Evolutionary conservation across 2,113 vertebrate genomes (phyloP).

Genomic region (Prionailurus bengalensis): DNA sequence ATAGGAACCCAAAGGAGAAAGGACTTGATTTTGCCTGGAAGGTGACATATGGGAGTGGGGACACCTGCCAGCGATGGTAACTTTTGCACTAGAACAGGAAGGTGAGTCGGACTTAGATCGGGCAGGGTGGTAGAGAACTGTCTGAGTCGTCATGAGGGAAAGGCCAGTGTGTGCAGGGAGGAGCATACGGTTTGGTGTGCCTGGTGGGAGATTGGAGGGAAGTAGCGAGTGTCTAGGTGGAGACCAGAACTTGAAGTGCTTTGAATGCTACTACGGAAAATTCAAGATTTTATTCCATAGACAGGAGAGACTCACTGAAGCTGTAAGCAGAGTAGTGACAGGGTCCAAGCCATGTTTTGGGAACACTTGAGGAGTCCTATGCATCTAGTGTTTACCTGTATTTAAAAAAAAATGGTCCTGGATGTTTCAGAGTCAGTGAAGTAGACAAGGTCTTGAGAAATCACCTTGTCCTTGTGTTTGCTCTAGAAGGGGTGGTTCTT

Average conservation of each 20-base stretch:
- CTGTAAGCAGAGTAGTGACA: neutral
- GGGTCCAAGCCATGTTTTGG: neutral
- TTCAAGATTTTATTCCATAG: slow-evolving; percentile 14
- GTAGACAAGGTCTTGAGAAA: neutral
- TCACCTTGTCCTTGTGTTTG: neutral
- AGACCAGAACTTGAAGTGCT: neutral
- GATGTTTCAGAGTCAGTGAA: neutral
- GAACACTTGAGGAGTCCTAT: neutral
- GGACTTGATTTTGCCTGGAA: neutral
- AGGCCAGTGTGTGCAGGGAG: neutral
- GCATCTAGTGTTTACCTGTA: neutral
- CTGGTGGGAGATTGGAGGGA: neutral
- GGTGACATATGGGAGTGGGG: neutral
- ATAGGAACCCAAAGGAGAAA: neutral
- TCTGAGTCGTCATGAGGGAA: neutral
- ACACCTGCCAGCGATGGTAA: neutral
- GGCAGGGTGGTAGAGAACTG: neutral
- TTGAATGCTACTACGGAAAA: neutral
- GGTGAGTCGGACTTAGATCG: neutral
- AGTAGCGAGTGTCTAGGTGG: neutral
- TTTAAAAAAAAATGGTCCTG: neutral
- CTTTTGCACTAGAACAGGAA: neutral
- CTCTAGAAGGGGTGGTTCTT: neutral
- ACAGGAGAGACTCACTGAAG: neutral
- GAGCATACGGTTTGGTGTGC: neutral